Percentiles rank a stretch among this genome's conserved stretches.
phyloP scores from a whole-genome alignment of 2,888 invertebrate genomes.

The Chymomyza caudatula region DNA sequence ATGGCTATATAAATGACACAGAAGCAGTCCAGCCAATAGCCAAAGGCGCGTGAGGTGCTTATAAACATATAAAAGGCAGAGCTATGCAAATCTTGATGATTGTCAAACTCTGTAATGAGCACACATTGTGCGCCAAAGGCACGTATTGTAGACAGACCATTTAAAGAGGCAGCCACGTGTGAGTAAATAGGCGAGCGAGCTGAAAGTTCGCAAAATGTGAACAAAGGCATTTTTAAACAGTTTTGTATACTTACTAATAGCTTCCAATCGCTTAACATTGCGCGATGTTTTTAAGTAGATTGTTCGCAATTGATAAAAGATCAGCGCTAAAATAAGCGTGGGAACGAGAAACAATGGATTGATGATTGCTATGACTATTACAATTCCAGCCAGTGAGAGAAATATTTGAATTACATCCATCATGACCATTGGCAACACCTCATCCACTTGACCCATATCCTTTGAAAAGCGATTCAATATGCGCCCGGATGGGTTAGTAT shows the following conservation, averaged over 20 bases:
- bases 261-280: constrained; percentile 89
- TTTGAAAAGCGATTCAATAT: constrained; percentile 94
- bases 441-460: constrained; percentile 85
- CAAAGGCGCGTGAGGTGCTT: constrained; percentile 93
- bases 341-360: constrained; percentile 87
- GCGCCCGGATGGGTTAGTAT: constrained; percentile 89
- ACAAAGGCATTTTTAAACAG: constrained; percentile 6
- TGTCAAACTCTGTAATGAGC: constrained; percentile 88
- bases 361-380: constrained; percentile 86
- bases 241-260: constrained; percentile 88
- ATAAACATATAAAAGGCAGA: constrained; percentile 96
- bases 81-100: constrained; percentile 90
- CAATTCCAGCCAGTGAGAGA: constrained; percentile 88
- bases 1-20: constrained; percentile 91
- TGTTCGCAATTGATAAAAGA: constrained; percentile 87
- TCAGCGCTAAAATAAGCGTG: constrained; percentile 83
- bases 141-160: constrained; percentile 94
- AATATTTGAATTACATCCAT: constrained; percentile 84
- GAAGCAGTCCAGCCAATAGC: constrained; percentile 93
- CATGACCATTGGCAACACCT: constrained; percentile 77
- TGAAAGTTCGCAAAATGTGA: constrained; percentile 50
- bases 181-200: constrained; percentile 96
- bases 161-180: constrained; percentile 92
- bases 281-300: constrained; percentile 89
- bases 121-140: constrained; percentile 90